phyloP scores from a whole-genome alignment of 2,113 vertebrate genomes.

The Corydoras sp. region DNA sequence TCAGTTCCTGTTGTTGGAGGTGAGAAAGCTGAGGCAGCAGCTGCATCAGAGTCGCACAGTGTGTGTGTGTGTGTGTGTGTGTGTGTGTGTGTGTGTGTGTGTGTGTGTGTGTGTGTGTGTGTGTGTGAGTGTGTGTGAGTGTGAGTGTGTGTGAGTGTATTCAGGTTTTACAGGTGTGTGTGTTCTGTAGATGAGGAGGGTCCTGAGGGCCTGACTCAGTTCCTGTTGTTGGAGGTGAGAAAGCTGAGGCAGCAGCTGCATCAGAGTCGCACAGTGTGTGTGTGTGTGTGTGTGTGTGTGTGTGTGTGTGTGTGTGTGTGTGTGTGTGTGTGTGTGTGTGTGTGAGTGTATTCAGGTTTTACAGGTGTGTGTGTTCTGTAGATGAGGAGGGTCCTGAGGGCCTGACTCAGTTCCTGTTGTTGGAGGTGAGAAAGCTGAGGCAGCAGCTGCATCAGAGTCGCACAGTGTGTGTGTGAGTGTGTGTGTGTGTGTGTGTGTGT shows the following conservation, averaged over 20 bases:
- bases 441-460: slow-evolving; percentile 78
- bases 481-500: slow-evolving; percentile 6
- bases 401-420: slow-evolving; percentile 89
- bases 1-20: slow-evolving; percentile 91
- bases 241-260: slow-evolving; percentile 80
- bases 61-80: no score
- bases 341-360: neutral
- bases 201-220: slow-evolving; percentile 89
- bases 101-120: no score
- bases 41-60: slow-evolving; percentile 72
- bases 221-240: slow-evolving; percentile 87
- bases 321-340: no score
- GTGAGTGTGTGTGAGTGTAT: slow-evolving; percentile 8
- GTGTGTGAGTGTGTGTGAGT: no score
- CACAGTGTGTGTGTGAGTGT: slow-evolving; percentile 32
- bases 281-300: no score
- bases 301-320: no score
- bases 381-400: slow-evolving; percentile 91
- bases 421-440: slow-evolving; percentile 82
- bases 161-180: no score
- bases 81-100: no score
- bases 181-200: slow-evolving; percentile 79
- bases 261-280: slow-evolving; percentile 70
- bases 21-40: slow-evolving; percentile 80
- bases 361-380: no score